Percentiles rank a stretch among this genome's conserved stretches.
Evolutionary conservation across 2,888 invertebrate genomes (phyloP).

Genomic region (Bombylius major): DNA sequence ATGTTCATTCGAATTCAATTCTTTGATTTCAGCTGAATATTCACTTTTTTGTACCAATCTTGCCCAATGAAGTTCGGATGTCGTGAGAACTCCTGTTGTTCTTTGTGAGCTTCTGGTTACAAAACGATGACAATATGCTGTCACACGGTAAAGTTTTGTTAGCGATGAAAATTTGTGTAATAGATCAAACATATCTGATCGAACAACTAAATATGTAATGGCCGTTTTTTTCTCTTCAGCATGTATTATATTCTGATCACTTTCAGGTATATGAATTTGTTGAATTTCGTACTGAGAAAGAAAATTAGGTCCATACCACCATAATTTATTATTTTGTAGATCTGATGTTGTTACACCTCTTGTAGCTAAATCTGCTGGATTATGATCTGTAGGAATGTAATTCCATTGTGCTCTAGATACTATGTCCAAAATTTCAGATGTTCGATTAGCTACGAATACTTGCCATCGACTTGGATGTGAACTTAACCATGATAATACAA

Average conservation of each 20-base stretch:
- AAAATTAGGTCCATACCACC: not conserved
- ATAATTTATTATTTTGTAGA: not conserved
- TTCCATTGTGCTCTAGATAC: not conserved
- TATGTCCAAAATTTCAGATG: not conserved
- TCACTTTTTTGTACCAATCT: too few relatives aligned
- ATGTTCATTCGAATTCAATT: too few relatives aligned
- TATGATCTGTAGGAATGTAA: not conserved
- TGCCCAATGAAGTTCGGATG: too few relatives aligned
- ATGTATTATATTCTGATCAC: too few relatives aligned
- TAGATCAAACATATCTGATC: not conserved
- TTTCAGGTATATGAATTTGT: too few relatives aligned
- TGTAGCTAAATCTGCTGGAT: not conserved
- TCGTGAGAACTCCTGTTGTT: too few relatives aligned
- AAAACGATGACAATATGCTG: not conserved
- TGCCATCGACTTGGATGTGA: not conserved
- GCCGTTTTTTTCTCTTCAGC: not conserved
- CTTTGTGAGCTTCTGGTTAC: too few relatives aligned
- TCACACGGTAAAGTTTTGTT: not conserved
- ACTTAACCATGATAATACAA: conserved; percentile 1
- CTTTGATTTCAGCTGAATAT: too few relatives aligned
- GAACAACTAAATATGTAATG: not conserved
- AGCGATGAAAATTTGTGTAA: not conserved
- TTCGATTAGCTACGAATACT: not conserved
- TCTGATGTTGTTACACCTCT: not conserved
- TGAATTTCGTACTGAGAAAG: not conserved